phyloP scores from a whole-genome alignment of 1,140 invertebrate species.

The Brachionus rubens region DNA sequence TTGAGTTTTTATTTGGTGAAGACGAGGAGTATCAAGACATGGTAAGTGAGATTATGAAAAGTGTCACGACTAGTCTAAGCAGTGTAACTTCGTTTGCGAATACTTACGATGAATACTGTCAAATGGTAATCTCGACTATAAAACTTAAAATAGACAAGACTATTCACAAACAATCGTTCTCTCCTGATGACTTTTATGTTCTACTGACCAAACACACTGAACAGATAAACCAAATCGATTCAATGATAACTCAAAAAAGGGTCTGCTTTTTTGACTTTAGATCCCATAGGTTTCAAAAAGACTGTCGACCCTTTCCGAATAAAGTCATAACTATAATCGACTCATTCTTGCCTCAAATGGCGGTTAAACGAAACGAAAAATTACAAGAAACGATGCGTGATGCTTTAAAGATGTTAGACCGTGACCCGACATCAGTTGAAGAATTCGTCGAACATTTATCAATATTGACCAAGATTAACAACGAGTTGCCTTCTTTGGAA shows the following conservation, averaged over 20 bases:
- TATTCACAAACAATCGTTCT: conserved; percentile 53
- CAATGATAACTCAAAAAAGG: conserved; percentile 46
- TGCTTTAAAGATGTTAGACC: conserved; percentile 56
- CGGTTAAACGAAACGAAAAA: conserved; percentile 56
- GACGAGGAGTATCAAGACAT: conserved; percentile 55
- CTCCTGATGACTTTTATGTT: conserved; percentile 57
- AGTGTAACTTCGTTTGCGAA: conserved; percentile 52
- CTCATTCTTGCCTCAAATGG: conserved; percentile 53
- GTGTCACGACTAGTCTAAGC: conserved; percentile 53
- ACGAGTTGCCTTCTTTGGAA: conserved; percentile 57
- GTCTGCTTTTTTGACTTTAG: conserved; percentile 54
- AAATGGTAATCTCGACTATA: conserved; percentile 56
- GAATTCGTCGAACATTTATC: conserved; percentile 61
- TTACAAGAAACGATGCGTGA: conserved; percentile 58
- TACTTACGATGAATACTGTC: conserved; percentile 56
- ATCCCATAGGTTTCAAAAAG: conserved; percentile 51
- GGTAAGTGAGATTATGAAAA: conserved; percentile 51
- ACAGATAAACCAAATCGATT: conserved; percentile 48
- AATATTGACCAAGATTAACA: conserved; percentile 55
- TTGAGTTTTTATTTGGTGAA: conserved; percentile 55
- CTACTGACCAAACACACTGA: conserved; percentile 55
- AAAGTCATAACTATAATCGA: conserved; percentile 52
- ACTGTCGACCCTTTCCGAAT: conserved; percentile 54
- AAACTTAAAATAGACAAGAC: conserved; percentile 54
- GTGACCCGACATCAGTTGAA: conserved; percentile 55